These are phyloP conservation scores for Phrynocephalus guinanensis DNA, from an alignment of 2,797 vertebrate species.

Conservation along the genomic window DNA sequence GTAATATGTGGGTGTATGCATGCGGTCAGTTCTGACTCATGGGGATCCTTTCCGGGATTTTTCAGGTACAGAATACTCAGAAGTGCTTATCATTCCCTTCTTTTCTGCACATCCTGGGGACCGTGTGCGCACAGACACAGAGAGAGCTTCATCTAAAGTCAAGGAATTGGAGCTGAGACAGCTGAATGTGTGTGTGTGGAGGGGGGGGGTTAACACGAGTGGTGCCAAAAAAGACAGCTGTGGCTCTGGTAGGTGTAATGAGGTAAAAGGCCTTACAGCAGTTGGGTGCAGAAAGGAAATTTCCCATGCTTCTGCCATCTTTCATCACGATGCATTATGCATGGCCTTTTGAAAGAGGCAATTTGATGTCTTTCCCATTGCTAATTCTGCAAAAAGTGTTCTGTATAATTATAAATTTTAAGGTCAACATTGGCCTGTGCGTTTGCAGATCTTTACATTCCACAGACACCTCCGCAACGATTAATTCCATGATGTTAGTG, in stretches of 20 bases:
- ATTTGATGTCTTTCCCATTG: constrained; percentile 13
- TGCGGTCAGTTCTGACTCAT: too few relatives aligned
- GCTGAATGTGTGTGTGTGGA: neutral
- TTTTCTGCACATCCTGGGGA: too few relatives aligned
- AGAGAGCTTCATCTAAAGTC: neutral
- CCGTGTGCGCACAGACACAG: neutral
- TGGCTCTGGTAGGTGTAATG: constrained; percentile 1
- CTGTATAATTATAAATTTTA: constrained; percentile 25
- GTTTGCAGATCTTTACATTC: constrained; percentile 3
- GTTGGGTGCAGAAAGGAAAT: constrained; percentile 34
- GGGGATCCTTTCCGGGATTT: too few relatives aligned
- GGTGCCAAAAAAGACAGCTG: constrained; percentile 2
- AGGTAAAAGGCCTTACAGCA: constrained; percentile 3
- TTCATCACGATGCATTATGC: constrained; percentile 34
- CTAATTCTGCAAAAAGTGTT: constrained; percentile 5
- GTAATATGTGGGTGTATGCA: too few relatives aligned
- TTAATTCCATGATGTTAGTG: neutral
- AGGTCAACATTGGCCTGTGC: neutral
- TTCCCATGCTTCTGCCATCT: constrained; percentile 21
- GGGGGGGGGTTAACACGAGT: too few relatives aligned
- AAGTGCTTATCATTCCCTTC: too few relatives aligned
- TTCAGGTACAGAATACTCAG: too few relatives aligned
- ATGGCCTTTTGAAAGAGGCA: constrained; percentile 32
- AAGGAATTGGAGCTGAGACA: neutral
- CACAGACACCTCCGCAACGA: too few relatives aligned